phyloP scores from a whole-genome alignment of 2,113 vertebrate species.

The Psophia crepitans region DNA sequence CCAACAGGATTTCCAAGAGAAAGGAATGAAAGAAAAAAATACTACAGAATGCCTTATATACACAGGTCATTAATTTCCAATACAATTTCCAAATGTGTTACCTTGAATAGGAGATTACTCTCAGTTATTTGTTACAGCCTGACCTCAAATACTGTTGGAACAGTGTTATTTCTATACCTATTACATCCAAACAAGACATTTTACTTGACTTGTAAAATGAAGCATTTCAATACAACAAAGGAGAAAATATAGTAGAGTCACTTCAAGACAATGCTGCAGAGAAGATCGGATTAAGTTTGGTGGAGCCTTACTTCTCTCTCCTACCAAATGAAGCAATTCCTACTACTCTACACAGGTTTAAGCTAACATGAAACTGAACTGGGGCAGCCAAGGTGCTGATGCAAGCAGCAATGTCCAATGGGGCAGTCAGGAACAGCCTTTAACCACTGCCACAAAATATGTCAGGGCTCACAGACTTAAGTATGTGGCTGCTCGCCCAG shows the following conservation, averaged over 20 bases:
- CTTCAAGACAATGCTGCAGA: neutral
- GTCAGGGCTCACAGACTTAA: neutral
- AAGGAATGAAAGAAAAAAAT: neutral
- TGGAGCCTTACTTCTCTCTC: neutral
- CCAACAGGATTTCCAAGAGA: neutral
- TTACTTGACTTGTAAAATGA: neutral
- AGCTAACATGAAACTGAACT: neutral
- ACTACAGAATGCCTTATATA: constrained; percentile 39
- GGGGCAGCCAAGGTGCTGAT: neutral
- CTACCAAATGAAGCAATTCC: neutral
- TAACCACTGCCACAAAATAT: neutral
- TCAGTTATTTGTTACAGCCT: constrained; percentile 30
- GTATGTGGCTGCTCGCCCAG: neutral
- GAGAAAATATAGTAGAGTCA: neutral
- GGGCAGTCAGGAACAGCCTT: neutral
- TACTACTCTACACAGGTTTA: neutral
- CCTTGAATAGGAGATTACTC: constrained; percentile 23
- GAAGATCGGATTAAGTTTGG: neutral
- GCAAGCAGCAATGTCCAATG: neutral
- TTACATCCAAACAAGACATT: neutral
- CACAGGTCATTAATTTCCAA: constrained; percentile 41
- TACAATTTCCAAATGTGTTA: constrained; percentile 44
- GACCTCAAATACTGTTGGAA: neutral
- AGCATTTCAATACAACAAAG: neutral
- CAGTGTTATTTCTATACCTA: neutral